Percentiles rank a stretch among this genome's conserved stretches.
phyloP scores from a whole-genome alignment of 2,113 vertebrate species.

The Lonchura striata region DNA sequence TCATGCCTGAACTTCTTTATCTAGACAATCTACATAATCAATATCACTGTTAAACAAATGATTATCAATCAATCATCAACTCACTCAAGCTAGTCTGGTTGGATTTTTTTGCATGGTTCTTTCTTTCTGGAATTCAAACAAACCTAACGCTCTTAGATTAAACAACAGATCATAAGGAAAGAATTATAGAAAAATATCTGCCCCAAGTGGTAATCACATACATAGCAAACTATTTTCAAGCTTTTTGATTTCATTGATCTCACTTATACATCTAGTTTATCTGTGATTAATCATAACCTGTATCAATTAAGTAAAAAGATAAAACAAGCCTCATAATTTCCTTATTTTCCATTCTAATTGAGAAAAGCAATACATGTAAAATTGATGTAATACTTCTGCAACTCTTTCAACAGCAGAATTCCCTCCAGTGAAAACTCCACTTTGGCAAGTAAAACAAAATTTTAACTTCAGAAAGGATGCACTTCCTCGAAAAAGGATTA shows the following conservation, averaged over 20 bases:
- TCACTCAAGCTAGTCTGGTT: background rate
- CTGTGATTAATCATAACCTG: background rate
- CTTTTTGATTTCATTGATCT: background rate
- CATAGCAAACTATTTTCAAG: background rate
- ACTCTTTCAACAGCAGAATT: background rate
- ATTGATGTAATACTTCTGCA: background rate
- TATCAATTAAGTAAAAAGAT: background rate
- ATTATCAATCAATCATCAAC: constrained; percentile 3
- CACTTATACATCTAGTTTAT: background rate
- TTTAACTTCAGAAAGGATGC: background rate
- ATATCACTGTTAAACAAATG: constrained; percentile 11
- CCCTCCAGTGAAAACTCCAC: background rate
- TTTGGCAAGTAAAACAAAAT: background rate
- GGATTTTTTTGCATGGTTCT: background rate
- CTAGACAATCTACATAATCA: background rate
- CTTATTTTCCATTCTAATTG: background rate
- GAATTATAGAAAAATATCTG: background rate
- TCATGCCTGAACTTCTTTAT: background rate
- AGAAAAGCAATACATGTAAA: background rate
- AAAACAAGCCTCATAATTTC: background rate
- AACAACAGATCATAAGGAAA: background rate
- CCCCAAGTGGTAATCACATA: background rate
- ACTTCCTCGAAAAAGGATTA: background rate
- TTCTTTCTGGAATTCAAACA: background rate
- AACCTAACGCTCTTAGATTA: background rate